phyloP scores from a whole-genome alignment of 2,888 invertebrate genomes.

The Drosophila gaucha region DNA sequence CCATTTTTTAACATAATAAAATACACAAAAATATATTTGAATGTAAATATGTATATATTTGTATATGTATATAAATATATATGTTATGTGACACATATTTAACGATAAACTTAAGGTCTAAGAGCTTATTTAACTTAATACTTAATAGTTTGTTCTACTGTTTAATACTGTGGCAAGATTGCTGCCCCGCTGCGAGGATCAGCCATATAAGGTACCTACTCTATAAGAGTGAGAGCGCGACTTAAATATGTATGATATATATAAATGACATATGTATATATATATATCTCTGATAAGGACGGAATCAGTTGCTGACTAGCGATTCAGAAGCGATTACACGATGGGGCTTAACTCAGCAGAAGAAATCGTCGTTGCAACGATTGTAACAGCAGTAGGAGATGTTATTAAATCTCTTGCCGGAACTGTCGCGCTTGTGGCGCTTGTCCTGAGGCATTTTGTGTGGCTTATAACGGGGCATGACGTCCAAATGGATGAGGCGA shows the following conservation, averaged over 20 bases:
- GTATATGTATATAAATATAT: constrained; percentile 8
- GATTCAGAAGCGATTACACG: neutral
- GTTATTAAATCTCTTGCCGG: constrained; percentile 62
- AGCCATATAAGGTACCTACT: constrained; percentile 69
- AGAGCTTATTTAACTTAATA: constrained; percentile 19
- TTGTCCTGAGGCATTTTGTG: constrained; percentile 68
- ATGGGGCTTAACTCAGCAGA: constrained; percentile 62
- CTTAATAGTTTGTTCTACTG: constrained; percentile 36
- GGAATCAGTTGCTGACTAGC: constrained; percentile 63
- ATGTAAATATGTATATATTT: neutral
- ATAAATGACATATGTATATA: neutral
- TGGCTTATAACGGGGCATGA: constrained; percentile 81
- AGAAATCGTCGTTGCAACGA: constrained; percentile 82
- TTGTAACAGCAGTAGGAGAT: constrained; percentile 82
- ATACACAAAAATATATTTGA: neutral
- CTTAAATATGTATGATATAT: too few relatives aligned
- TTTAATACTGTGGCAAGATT: constrained; percentile 62
- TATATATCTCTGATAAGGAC: constrained; percentile 45
- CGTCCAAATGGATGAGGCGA: constrained; percentile 71
- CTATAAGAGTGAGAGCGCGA: constrained; percentile 76
- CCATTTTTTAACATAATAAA: neutral
- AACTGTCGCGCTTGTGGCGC: constrained; percentile 77
- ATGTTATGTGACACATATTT: constrained; percentile 9
- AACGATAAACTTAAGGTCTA: constrained; percentile 2
- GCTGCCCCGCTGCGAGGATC: constrained; percentile 22